Conservation (phyloP, 2,888 invertebrate genomes). For the Slavum lentiscoides region DNA sequence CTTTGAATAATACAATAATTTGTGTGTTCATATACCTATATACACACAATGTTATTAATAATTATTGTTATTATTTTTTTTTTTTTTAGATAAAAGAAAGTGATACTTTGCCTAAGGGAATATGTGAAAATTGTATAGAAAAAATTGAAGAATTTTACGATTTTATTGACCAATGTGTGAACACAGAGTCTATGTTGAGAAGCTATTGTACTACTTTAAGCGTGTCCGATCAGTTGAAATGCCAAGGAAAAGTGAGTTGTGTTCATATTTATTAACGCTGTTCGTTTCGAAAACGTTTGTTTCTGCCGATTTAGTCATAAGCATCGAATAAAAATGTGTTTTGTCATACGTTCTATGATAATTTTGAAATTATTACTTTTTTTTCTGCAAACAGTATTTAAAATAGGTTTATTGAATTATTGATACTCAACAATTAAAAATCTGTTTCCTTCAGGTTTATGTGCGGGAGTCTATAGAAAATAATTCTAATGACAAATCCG, state of each 20-base stretch:
- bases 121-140: conserved; percentile 68
- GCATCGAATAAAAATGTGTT: not conserved
- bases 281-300: conserved; percentile 19
- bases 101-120: conserved; percentile 71
- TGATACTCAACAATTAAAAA: not conserved
- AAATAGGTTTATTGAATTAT: no score
- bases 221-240: conserved; percentile 62
- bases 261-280: conserved; percentile 1
- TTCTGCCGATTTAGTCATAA: not conserved
- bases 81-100: conserved; percentile 66
- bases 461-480: conserved; percentile 23
- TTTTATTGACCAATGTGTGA: conserved; percentile 69
- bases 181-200: conserved; percentile 70
- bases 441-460: conserved; percentile 39
- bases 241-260: conserved; percentile 37
- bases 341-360: no score
- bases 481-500: conserved; percentile 1
- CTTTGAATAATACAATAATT: no score
- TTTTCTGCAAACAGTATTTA: no score
- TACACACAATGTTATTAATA: no score
- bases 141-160: conserved; percentile 68
- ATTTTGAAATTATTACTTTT: no score
- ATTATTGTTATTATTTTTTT: not conserved
- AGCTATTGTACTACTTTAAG: conserved; percentile 68
- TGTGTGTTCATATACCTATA: no score